Evolutionary conservation across 1,140 invertebrate species (phyloP).

Genomic region (Aethina tumida): DNA sequence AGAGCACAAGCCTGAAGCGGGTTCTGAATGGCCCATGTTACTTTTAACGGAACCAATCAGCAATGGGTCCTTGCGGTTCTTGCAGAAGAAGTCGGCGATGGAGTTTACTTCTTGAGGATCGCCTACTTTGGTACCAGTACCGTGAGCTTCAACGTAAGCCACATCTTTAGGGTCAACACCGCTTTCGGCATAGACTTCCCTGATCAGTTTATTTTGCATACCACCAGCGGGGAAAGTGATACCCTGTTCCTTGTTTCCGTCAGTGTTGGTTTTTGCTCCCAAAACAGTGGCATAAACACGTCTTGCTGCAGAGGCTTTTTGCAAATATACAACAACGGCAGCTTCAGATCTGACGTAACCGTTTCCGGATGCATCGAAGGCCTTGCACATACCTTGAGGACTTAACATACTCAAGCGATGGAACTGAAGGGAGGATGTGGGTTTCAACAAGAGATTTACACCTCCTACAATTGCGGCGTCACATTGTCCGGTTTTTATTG

Average conservation of each 20-base stretch:
- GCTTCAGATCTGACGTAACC: slow-evolving; percentile 92
- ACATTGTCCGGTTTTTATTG: slow-evolving; percentile 77
- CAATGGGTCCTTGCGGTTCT: slow-evolving; percentile 66
- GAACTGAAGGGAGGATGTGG: slow-evolving; percentile 85
- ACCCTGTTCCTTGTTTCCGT: slow-evolving; percentile 79
- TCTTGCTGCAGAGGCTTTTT: slow-evolving; percentile 62
- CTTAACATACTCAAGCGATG: slow-evolving; percentile 85
- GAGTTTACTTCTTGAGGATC: slow-evolving; percentile 95
- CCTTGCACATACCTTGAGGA: slow-evolving; percentile 80
- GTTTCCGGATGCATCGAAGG: slow-evolving; percentile 82
- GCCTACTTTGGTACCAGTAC: slow-evolving; percentile 89
- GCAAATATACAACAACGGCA: slow-evolving; percentile 68
- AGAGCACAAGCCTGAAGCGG: slow-evolving; percentile 83
- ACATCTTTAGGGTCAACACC: slow-evolving; percentile 73
- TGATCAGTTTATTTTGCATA: slow-evolving; percentile 78
- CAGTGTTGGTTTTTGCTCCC: slow-evolving; percentile 79
- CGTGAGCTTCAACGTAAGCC: slow-evolving; percentile 88
- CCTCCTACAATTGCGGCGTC: slow-evolving; percentile 90
- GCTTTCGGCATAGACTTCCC: slow-evolving; percentile 74
- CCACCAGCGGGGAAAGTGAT: slow-evolving; percentile 85
- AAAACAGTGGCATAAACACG: slow-evolving; percentile 80
- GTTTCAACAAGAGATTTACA: slow-evolving; percentile 73
- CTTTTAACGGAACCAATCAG: slow-evolving; percentile 93
- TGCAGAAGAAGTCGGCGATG: slow-evolving; percentile 86
- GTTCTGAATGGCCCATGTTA: slow-evolving; percentile 96